Evolutionary conservation across 2,888 invertebrate species (phyloP).

Genomic region (Nysson spinosus): DNA sequence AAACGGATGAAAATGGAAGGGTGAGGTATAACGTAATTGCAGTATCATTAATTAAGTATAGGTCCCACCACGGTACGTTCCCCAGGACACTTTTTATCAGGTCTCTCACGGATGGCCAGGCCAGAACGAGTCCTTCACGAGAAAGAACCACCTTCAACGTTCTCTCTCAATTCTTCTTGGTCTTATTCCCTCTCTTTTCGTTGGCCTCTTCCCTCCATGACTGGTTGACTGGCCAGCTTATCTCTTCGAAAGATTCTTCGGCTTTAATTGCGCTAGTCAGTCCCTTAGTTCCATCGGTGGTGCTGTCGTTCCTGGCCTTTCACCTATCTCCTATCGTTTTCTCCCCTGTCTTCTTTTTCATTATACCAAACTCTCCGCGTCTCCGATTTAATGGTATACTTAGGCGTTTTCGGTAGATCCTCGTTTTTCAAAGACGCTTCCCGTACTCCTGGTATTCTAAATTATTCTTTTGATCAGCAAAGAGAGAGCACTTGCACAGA

Average conservation of each 20-base stretch:
- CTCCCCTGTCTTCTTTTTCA: slow-evolving; percentile 41
- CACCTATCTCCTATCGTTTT: slow-evolving; percentile 60
- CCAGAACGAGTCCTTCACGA: slow-evolving; percentile 33
- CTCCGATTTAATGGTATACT: slow-evolving; percentile 38
- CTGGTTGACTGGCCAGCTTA: slow-evolving; percentile 45
- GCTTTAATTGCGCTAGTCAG: slow-evolving; percentile 68
- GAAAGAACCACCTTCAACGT: slow-evolving; percentile 4
- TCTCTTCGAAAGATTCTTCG: slow-evolving; percentile 61
- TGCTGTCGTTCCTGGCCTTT: slow-evolving; percentile 44
- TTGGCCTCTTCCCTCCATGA: slow-evolving; percentile 18
- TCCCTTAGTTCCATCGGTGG: slow-evolving; percentile 40
- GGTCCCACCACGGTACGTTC: slow-evolving; percentile 25
- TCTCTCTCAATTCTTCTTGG: slow-evolving; percentile 13
- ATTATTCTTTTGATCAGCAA: no score
- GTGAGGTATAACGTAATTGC: slow-evolving; percentile 60
- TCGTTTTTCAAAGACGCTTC: slow-evolving; percentile 1
- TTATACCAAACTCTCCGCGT: slow-evolving; percentile 16
- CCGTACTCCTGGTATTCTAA: no score
- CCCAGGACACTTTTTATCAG: slow-evolving; percentile 63
- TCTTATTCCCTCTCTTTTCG: slow-evolving; percentile 31
- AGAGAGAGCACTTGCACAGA: no score
- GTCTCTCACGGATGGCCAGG: slow-evolving; percentile 30
- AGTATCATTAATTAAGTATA: slow-evolving; percentile 68
- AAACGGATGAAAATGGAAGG: background rate
- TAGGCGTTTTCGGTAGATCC: slow-evolving; percentile 36